Evolutionary conservation across 1,140 invertebrate species (phyloP), one percentile per base, ranked within the genome.

Genomic region (Papilio polytes): DNA sequence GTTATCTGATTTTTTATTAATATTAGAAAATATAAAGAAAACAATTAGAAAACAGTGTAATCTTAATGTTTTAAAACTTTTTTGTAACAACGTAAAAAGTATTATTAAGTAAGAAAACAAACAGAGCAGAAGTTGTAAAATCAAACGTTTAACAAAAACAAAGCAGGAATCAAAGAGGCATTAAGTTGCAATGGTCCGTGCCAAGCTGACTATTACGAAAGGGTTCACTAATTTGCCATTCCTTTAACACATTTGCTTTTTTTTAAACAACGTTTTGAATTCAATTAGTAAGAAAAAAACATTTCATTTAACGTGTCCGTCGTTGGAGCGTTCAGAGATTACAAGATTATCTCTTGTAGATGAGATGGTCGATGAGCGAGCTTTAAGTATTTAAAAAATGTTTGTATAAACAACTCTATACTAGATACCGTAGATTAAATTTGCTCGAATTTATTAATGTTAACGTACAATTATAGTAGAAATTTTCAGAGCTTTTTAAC

Each of bases 151-250:
- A 70, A n/a, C 22, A 70, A 36, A 36, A 36, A 36, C 26, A 70
- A 70, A 70, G 63, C 26, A 70, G 63, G 63, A 70, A 70, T 31
- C 63, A 26, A 70, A 70, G 22, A 31, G 63, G 63, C 63, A 15
- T 31, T 70, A 70, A 70, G 63, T 70, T 31, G 22, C 22, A 70
- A 31, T 31, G 63, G 63, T 31, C 26, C 63, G 26, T 70, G 31
- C 12, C 22, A 6, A 31, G 31, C 63, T 6, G 63, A 26, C 26
- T 66, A 31, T 70, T 70, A 31, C 26, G 63, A 31, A 70, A 70
- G 63, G 22, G 63, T 70, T 70, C 26, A 70, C 26, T 70, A 70
- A 70, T 70, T 63, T 26, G 63, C 10, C 31, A 9, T 70, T 70
- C 26, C 63, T 31, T 70, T 70, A 31, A 13, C 26, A 36, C 63